These are phyloP conservation scores for Anguilla anguilla DNA, from an alignment of 2,797 vertebrate species.

Conservation along the genomic window DNA sequence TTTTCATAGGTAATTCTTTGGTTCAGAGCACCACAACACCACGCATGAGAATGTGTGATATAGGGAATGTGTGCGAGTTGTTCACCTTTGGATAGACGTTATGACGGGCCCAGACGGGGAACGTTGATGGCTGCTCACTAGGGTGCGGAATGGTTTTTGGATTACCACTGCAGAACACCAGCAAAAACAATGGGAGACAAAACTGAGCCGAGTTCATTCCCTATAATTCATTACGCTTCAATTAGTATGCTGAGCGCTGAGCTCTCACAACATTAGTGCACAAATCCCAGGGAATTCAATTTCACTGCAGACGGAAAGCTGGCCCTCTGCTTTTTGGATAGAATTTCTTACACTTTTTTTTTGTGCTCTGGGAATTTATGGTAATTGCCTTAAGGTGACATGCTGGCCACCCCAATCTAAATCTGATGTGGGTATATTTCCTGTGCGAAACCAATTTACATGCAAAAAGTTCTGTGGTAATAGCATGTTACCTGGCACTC, in stretches of 20 bases:
- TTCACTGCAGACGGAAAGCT: conserved; percentile 37
- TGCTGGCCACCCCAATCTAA: neutral
- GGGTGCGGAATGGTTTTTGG: conserved; percentile 43
- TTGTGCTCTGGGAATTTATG: conserved; percentile 29
- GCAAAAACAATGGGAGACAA: conserved; percentile 23
- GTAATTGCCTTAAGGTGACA: conserved; percentile 37
- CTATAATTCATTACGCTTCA: conserved; percentile 42
- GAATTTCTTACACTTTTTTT: neutral
- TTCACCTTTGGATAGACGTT: neutral
- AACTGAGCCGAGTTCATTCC: conserved; percentile 40
- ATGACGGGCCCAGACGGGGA: neutral
- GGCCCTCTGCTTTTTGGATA: neutral
- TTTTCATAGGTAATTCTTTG: neutral
- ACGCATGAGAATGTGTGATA: neutral
- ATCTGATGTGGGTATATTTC: neutral
- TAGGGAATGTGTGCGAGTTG: neutral
- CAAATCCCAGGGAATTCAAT: conserved; percentile 52
- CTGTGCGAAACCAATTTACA: neutral
- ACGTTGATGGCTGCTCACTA: neutral
- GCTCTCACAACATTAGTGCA: conserved; percentile 18
- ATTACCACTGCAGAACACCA: conserved; percentile 51
- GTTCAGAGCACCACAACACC: neutral
- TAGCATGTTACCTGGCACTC: neutral
- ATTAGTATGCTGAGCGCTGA: conserved; percentile 45
- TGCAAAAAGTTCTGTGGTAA: neutral